These are phyloP conservation scores for Pardalotus punctatus DNA, from an alignment of 2,113 vertebrate genomes.

Conservation along the genomic window DNA sequence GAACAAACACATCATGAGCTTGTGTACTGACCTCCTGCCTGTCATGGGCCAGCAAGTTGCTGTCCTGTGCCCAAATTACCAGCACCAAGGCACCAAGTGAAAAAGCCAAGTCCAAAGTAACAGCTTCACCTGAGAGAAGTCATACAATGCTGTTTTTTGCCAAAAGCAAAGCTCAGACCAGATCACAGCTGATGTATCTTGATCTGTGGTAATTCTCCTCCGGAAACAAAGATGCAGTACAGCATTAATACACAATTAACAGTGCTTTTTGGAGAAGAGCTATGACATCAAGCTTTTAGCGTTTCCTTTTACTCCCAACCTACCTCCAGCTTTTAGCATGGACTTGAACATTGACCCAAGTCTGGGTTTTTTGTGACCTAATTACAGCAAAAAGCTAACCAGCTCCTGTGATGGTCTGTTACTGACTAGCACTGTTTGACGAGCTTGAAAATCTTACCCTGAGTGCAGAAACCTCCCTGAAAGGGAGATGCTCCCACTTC, in stretches of 20 bases:
- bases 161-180: not conserved
- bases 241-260: not conserved
- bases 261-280: not conserved
- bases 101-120: not conserved
- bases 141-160: not conserved
- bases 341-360: not conserved
- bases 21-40: not conserved
- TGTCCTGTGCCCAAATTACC: not conserved
- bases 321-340: not conserved
- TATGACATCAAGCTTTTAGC: not conserved
- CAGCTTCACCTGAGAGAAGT: not conserved
- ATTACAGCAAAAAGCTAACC: not conserved
- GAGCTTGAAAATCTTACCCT: not conserved
- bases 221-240: not conserved
- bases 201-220: not conserved
- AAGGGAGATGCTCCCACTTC: not conserved
- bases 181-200: not conserved
- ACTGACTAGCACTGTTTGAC: not conserved
- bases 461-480: not conserved
- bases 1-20: accelerated
- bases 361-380: not conserved
- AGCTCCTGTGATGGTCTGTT: not conserved
- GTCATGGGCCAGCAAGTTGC: not conserved
- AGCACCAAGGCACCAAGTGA: not conserved
- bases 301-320: not conserved